phyloP scores from a whole-genome alignment of 2,888 invertebrate species.

The Cistogaster globosa region DNA sequence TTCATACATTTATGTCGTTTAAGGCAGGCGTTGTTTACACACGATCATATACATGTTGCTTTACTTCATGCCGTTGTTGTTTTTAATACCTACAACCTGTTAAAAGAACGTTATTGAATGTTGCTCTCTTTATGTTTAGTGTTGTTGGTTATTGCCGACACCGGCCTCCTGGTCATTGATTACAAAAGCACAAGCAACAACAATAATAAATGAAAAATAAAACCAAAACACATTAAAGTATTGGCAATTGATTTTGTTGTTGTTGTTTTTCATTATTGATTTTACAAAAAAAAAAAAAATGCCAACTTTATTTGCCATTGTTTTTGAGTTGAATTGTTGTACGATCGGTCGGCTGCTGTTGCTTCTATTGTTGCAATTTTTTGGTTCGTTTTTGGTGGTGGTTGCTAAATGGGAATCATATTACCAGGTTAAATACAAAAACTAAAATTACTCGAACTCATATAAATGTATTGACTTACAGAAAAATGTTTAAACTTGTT shows the following conservation, averaged over 20 bases:
- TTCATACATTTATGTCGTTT: constrained; percentile 46
- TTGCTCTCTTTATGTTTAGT: constrained; percentile 35
- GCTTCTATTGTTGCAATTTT: constrained; percentile 47
- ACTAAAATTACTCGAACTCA: constrained; percentile 42
- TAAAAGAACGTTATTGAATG: constrained; percentile 34
- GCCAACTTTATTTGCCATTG: constrained; percentile 38
- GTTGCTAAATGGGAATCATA: constrained; percentile 58
- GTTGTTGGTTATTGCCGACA: constrained; percentile 11
- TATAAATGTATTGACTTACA: constrained; percentile 40
- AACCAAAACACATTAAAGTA: constrained; percentile 38
- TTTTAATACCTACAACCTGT: constrained; percentile 54
- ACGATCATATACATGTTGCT: constrained; percentile 51
- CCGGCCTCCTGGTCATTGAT: constrained; percentile 62
- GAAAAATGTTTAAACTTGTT: constrained; percentile 65
- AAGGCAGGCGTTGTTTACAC: constrained; percentile 61
- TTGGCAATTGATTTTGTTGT: constrained; percentile 49
- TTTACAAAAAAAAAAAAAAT: constrained; percentile 18
- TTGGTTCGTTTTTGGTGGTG: not conserved
- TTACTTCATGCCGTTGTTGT: constrained; percentile 39
- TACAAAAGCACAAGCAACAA: constrained; percentile 1
- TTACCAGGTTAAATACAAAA: constrained; percentile 55
- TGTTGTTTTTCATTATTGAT: constrained; percentile 16
- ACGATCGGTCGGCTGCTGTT: not conserved
- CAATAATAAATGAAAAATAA: constrained; percentile 34
- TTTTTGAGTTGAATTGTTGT: not conserved